Percentiles rank a stretch among this genome's conserved stretches.
phyloP scores from a whole-genome alignment of 1,140 invertebrate species.

The Drosophila pseudoananassae region DNA sequence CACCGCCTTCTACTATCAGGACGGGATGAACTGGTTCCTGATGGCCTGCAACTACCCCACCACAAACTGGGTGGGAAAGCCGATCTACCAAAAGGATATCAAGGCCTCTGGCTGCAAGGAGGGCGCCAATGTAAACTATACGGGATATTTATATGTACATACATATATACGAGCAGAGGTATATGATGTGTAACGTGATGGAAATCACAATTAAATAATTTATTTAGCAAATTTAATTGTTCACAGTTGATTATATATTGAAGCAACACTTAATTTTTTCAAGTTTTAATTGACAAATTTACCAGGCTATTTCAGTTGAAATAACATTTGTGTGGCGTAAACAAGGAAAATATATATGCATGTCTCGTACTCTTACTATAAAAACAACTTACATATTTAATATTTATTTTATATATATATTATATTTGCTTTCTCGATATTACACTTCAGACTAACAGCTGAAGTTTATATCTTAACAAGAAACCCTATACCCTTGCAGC shows the following conservation, averaged over 20 bases:
- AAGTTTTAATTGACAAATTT: background rate
- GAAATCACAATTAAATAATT: background rate
- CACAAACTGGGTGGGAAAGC: constrained; percentile 38
- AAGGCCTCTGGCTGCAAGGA: constrained; percentile 51
- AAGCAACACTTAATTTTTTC: background rate
- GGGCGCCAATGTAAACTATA: constrained; percentile 47
- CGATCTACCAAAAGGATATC: constrained; percentile 28
- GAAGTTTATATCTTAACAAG: too few species aligned
- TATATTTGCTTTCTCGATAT: background rate
- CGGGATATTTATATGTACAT: too few species aligned
- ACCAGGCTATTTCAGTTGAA: constrained; percentile 6
- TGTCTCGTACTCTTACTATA: background rate
- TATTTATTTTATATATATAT: background rate
- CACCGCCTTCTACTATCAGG: constrained; percentile 16
- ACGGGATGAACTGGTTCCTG: constrained; percentile 16
- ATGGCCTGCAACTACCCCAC: constrained; percentile 64
- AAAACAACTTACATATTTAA: background rate
- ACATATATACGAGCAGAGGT: too few species aligned
- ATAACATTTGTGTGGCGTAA: constrained; percentile 31
- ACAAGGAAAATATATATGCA: constrained; percentile 5
- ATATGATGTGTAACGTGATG: constrained; percentile 7
- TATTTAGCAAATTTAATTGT: background rate
- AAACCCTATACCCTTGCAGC: too few species aligned
- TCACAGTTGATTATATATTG: background rate
- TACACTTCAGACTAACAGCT: too few species aligned